Base-by-base conservation (phyloP, 2,888 invertebrate species). In the Nomada ruficornis region DNA sequence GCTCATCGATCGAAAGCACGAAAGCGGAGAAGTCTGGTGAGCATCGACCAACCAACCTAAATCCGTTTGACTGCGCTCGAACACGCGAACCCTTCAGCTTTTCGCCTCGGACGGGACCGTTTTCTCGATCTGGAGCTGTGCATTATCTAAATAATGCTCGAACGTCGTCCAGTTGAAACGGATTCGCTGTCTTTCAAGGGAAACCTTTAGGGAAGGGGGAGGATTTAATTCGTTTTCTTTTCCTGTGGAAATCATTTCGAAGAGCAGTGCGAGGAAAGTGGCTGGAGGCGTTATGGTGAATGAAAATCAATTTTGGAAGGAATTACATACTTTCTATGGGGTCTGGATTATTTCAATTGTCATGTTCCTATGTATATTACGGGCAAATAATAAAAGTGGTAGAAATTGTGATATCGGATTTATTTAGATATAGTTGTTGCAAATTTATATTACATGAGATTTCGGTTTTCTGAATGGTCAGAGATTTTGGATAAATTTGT, bases 1-100 rank as follows among this genome's bases (percentile, higher is more conserved):
- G 84, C 74, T 80, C 86, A 90, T 91, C 87, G 91, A 90, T 89
- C 89, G 84, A 20, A 7, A 5, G 13, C 83, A 68, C 74, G 83
- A 80, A 86, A 83, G 75, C 77, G 70, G 78, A 59, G 83, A 77
- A 85, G 80, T 26, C 75, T 82, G 76, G 76, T 85, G 80, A 85
- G 84, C 86, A 90, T 88, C 86, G 90, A 86, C 86, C 86, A 88
- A 74, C 89, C 88, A 91, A 90, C 91, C 91, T 89, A 90, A 90
- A 91, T 91, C 86, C 89, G 82, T 85, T 80, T 91, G 83, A 90
- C 83, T 89, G 85, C 86, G 79, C 83, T 78, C 47, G 70, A 82
- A 77, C 90, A 90, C 89, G 87, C 89, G 71, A 86, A 85, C 80
- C 84, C 86, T 86, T 83, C 83, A 79, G 74, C 84, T 20, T 54